phyloP scores from a whole-genome alignment of 2,113 vertebrate genomes.

The Semnornis frantzii region DNA sequence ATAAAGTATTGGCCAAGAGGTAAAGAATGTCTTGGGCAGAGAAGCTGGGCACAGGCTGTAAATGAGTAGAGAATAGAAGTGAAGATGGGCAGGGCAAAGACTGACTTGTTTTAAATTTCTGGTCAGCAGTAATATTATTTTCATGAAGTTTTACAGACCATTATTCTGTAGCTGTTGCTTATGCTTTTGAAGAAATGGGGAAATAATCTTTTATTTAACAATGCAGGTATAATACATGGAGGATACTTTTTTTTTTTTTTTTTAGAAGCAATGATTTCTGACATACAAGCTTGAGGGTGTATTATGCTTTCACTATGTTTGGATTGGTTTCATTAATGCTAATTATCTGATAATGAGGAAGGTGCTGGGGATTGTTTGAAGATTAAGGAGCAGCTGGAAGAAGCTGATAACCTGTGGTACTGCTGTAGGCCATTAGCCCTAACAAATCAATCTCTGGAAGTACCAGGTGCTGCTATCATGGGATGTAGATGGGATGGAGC shows the following conservation, averaged over 20 bases:
- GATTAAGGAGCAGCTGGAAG: conserved; percentile 70
- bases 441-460: conserved; percentile 64
- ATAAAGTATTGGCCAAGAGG: background rate
- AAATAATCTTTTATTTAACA: conserved; percentile 6
- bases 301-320: conserved; percentile 17
- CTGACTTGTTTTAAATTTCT: background rate
- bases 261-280: too few relatives aligned
- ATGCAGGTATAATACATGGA: background rate
- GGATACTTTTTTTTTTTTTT: background rate
- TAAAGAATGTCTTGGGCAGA: background rate
- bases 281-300: background rate
- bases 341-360: conserved; percentile 57
- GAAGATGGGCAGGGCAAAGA: background rate
- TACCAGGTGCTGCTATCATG: conserved; percentile 61
- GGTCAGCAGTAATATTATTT: background rate
- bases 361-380: conserved; percentile 56
- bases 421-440: conserved; percentile 59
- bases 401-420: conserved; percentile 74
- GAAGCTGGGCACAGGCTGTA: background rate
- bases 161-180: conserved; percentile 17
- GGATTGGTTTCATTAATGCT: conserved; percentile 46
- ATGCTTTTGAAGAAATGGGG: background rate
- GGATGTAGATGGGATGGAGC: background rate
- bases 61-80: background rate
- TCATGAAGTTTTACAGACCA: conserved; percentile 1